phyloP scores from a whole-genome alignment of 2,113 vertebrate genomes.

The Zapus hudsonius region DNA sequence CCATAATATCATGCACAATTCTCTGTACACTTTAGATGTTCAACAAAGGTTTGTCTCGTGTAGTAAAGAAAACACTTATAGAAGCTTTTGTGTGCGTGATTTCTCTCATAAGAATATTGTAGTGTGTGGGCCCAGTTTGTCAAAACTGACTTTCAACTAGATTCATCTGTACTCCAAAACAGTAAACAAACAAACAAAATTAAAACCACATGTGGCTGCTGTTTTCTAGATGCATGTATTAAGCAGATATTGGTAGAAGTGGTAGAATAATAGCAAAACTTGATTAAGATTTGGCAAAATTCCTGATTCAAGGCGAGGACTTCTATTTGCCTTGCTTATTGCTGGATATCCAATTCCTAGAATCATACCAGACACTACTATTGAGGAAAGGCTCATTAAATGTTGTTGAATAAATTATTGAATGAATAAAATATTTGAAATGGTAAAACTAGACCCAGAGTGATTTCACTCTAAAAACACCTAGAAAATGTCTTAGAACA shows the following conservation, averaged over 20 bases:
- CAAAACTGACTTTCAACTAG: background rate
- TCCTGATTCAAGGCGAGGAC: background rate
- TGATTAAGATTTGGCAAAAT: background rate
- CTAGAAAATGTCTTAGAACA: too few relatives aligned
- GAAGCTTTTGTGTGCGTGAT: background rate
- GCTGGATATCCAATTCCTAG: background rate
- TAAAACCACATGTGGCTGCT: background rate
- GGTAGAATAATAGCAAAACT: background rate
- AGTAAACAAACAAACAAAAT: background rate
- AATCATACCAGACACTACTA: background rate
- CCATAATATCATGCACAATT: background rate
- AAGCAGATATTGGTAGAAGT: background rate
- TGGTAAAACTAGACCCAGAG: background rate
- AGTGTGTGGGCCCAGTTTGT: background rate
- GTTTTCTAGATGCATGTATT: background rate
- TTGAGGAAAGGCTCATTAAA: background rate
- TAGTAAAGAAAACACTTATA: background rate
- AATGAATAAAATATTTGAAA: background rate
- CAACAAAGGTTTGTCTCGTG: background rate
- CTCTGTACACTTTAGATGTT: background rate
- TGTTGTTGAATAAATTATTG: background rate
- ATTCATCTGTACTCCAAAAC: background rate
- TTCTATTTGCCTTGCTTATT: background rate
- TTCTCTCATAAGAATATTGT: background rate
- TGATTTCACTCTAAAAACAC: background rate